These are phyloP conservation scores for Spodoptera litura DNA, from an alignment of 1,140 invertebrate genomes.

Conservation along the genomic window DNA sequence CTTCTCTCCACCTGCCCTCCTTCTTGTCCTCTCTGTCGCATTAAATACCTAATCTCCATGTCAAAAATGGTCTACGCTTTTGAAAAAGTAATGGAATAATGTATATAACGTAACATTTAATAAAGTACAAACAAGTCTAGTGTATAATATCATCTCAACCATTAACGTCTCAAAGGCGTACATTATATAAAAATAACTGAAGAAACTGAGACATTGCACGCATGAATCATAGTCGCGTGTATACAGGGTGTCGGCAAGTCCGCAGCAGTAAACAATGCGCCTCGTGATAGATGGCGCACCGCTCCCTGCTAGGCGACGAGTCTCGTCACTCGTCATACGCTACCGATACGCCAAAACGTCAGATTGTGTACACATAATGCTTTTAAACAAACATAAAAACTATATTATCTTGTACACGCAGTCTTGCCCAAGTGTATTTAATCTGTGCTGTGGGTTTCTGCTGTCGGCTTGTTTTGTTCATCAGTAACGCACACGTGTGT, in stretches of 20 bases:
- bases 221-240: constrained; percentile 41
- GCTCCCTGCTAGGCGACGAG: not conserved
- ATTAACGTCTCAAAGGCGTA: constrained; percentile 6
- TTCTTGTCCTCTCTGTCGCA: too few relatives aligned
- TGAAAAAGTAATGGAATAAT: not conserved
- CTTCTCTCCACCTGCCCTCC: too few relatives aligned
- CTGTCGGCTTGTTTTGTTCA: too few relatives aligned
- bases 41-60: too few relatives aligned
- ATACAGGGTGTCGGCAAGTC: constrained; percentile 21
- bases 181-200: constrained; percentile 25
- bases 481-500: too few relatives aligned
- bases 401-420: not conserved
- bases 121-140: not conserved
- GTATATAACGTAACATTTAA: not conserved
- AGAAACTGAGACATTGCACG: constrained; percentile 29
- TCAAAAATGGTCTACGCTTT: too few relatives aligned
- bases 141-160: constrained; percentile 9
- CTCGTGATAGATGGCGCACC: not conserved
- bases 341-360: constrained; percentile 21
- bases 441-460: not conserved
- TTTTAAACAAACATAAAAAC: too few relatives aligned
- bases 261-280: constrained; percentile 23
- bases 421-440: not conserved
- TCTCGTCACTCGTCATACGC: constrained; percentile 35
- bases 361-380: constrained; percentile 18